phyloP scores from a whole-genome alignment of 2,113 vertebrate species.

The Raja brachyura region DNA sequence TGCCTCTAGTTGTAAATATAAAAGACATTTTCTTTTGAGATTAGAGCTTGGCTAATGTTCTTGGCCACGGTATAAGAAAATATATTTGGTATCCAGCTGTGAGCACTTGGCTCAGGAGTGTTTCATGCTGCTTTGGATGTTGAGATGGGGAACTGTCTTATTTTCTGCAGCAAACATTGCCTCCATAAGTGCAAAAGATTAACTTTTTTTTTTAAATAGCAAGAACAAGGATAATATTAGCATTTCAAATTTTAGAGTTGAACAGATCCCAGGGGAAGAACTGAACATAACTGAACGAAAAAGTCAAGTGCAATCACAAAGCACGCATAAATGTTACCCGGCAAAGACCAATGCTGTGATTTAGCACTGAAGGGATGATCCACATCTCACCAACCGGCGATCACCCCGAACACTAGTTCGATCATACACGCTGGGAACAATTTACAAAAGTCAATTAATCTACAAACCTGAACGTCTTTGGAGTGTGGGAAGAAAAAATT shows the following conservation, averaged over 20 bases:
- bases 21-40: neutral
- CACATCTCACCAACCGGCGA: too few species aligned
- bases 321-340: neutral
- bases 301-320: neutral
- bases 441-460: too few species aligned
- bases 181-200: neutral
- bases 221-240: conserved; percentile 10
- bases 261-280: neutral
- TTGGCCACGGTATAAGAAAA: neutral
- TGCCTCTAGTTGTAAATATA: neutral
- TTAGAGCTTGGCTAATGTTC: neutral
- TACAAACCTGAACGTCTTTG: too few species aligned
- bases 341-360: neutral
- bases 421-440: too few species aligned
- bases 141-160: neutral
- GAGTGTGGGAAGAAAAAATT: neutral
- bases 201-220: too few species aligned
- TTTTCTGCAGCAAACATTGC: neutral
- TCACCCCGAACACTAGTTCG: too few species aligned
- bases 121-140: neutral
- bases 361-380: neutral
- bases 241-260: neutral
- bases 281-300: neutral
- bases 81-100: neutral
- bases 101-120: neutral